Base-by-base conservation (phyloP, 2,797 vertebrate genomes). In the Hoplostethus atlanticus region DNA sequence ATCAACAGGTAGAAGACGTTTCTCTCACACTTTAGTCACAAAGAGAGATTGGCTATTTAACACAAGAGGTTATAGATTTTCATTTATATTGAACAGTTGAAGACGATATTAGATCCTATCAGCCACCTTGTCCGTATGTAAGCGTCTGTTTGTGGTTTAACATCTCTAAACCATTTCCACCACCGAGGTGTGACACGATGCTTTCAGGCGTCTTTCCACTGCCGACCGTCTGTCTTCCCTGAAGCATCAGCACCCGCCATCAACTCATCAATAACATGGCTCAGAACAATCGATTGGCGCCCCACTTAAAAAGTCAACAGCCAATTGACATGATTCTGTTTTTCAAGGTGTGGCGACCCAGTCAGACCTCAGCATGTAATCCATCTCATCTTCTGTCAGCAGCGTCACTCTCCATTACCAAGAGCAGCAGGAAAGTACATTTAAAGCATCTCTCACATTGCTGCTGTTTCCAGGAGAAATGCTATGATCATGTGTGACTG, bases 1-100 rank as follows among this genome's bases (percentile, higher is more conserved):
- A 72, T 85, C 86, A 71, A 85, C 87, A 90, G 90, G 86, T 82
- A 88, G 81, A 76, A 79, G 74, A 86, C 48, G 61, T 7, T 73
- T 64, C 80, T 81, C 70, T 76, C 44, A 21, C 60, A 71, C 52
- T 17, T 91, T 91, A 83, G 82, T 80, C 86, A 86, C 87, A 81
- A 76, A 84, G 81, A 82, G 84, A 77, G 11, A 87, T 87, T 40
- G 21, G 68, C 80, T 83, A 50, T 83, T 85, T 76, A 81, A 68
- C 76, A n/a, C 25, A 2, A 68, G 70, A 57, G 61, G 79, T 83
- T 81, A 76, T 60, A 75, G 68, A 1, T 25, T 4, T 25, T 63
- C 69, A 15, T 42, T 61, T 44, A 31, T 60, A 52, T 25, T 17
- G 31, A 5, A 42, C n/a, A 48, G 55, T 15, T 50, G 28, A 38